Evolutionary conservation across 2,888 invertebrate species (phyloP).

Genomic region (Scaptomyza polygonia): DNA sequence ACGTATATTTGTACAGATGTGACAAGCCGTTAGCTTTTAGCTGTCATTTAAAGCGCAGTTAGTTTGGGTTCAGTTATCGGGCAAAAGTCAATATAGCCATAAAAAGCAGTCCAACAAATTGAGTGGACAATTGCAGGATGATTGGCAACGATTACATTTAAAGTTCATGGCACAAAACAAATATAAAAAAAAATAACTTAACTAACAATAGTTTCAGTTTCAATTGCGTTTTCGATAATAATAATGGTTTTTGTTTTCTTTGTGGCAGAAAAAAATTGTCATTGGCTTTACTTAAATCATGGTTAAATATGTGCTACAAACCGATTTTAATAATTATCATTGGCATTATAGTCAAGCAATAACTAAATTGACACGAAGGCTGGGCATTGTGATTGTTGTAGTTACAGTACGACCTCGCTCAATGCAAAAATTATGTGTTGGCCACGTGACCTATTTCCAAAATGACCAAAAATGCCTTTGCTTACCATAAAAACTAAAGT

Average conservation of each 20-base stretch:
- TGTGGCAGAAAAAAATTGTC: constrained; percentile 6
- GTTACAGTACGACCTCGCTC: no score
- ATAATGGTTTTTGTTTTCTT: constrained; percentile 28
- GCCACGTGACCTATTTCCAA: no score
- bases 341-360: constrained; percentile 14
- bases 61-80: constrained; percentile 20
- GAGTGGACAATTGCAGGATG: constrained; percentile 63
- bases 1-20: constrained; percentile 26
- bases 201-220: constrained; percentile 59
- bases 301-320: constrained; percentile 29
- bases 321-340: constrained; percentile 29
- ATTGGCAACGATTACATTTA: constrained; percentile 43
- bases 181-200: constrained; percentile 33
- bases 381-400: no score
- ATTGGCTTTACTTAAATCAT: constrained; percentile 26
- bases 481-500: no score
- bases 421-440: no score
- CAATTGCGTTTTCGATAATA: constrained; percentile 63
- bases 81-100: constrained; percentile 1
- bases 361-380: constrained; percentile 20
- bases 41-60: constrained; percentile 56
- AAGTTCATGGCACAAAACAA: constrained; percentile 15
- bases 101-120: constrained; percentile 48
- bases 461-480: no score
- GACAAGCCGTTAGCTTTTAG: constrained; percentile 68